Base-by-base conservation (phyloP, 1,140 invertebrate genomes). In the Drosophila lowei region DNA sequence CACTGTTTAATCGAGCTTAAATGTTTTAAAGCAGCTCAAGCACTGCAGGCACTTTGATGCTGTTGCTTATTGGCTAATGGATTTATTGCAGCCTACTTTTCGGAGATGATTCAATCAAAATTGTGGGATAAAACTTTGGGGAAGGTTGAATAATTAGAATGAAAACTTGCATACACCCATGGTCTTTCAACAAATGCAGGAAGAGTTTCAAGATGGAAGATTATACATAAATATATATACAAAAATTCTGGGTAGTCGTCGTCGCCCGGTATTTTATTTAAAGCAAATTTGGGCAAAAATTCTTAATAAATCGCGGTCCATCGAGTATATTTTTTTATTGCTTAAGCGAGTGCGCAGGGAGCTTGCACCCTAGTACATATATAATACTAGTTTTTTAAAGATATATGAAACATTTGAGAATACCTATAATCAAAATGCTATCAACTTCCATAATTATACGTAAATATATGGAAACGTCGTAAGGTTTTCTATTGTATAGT, bases 1-100 rank as follows among this genome's bases (percentile, higher is more conserved):
- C n/a, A n/a, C 67, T 86, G 81, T 75, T 88, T 81, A 86, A 75
- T 85, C 83, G 81, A 74, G 78, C 83, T 63, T 61, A 74, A 86
- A 80, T 86, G 64, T 77, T 70, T 63, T 68, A 46, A 46, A 58
- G 81, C 80, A 42, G 75, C 47, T 84, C 75, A 79, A 83, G 74
- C 74, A 56, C 56, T 56, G 65, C 30, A 49, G 21, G 23, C 34
- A 6, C 9, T n/a, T 18, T 43, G 15, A 41, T 21, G 25, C 28
- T 65, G 38, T 48, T 41, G 28, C 62, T 47, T 38, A 67, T 30
- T 42, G 53, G 52, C 38, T 43, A 70, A 57, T 68, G 48, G 48
- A 70, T 68, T 70, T 28, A 16, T 34, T 41, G 7, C 43, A 16
- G 50, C 34, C 38, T 68, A 68, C 34, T 48, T 67, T 56, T 30